Evolutionary conservation across 2,797 vertebrate genomes (phyloP).

Genomic region (Pseudochromis fuscus): DNA sequence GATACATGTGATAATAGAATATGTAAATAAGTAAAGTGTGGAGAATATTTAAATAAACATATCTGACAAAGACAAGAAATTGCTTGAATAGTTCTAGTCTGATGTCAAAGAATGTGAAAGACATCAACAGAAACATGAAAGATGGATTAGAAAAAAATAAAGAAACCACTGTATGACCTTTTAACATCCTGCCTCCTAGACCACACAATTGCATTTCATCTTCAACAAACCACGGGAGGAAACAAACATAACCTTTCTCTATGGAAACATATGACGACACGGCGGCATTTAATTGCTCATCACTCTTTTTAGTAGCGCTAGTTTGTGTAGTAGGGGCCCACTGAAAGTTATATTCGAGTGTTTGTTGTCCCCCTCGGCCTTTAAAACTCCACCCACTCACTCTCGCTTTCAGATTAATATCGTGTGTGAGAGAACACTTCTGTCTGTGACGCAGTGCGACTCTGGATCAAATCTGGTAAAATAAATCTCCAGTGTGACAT

Average conservation of each 20-base stretch:
- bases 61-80: background rate
- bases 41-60: background rate
- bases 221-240: conserved; percentile 47
- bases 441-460: background rate
- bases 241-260: conserved; percentile 56
- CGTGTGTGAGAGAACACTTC: conserved; percentile 16
- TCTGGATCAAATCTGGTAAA: background rate
- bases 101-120: conserved; percentile 14
- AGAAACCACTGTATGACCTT: conserved; percentile 60
- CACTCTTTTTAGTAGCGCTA: conserved; percentile 5
- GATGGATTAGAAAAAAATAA: conserved; percentile 23
- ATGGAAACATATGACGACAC: conserved; percentile 56
- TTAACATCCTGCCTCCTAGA: conserved; percentile 65
- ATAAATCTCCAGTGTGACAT: conserved; percentile 18
- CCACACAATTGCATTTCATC: conserved; percentile 55
- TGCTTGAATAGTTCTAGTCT: background rate
- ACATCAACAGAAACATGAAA: conserved; percentile 33
- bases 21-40: too few species aligned
- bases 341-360: conserved; percentile 17
- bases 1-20: too few species aligned
- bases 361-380: background rate
- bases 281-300: conserved; percentile 37
- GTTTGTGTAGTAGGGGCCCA: conserved; percentile 14
- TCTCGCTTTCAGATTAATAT: conserved; percentile 65
- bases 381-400: conserved; percentile 32